A percentile compares a stretch with the other conserved stretches of the same genome.
phyloP scores from a whole-genome alignment of 2,113 vertebrate genomes.

The Ellobius talpinus region DNA sequence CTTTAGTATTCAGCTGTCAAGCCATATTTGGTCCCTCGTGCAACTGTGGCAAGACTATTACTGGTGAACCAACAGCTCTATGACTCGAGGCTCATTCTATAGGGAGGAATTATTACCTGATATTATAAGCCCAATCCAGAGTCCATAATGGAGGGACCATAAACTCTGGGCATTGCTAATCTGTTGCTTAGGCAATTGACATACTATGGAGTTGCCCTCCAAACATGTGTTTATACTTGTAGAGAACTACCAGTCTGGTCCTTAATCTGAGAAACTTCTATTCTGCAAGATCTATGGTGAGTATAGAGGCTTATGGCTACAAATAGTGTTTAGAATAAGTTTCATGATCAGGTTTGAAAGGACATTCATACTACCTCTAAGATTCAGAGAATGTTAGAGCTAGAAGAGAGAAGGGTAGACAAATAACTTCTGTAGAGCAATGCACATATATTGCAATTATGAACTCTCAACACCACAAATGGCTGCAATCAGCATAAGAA shows the following conservation, averaged over 20 bases:
- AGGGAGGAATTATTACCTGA: not conserved
- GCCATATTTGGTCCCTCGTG: not conserved
- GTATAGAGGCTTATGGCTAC: not conserved
- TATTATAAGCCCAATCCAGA: not conserved
- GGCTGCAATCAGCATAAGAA: not conserved
- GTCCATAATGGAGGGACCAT: not conserved
- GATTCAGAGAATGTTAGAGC: not conserved
- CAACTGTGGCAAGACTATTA: not conserved
- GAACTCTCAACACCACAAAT: not conserved
- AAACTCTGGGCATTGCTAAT: not conserved
- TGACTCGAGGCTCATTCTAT: not conserved
- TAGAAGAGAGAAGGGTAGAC: not conserved
- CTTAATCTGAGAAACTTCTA: not conserved
- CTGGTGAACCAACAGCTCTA: not conserved
- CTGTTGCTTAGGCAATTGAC: not conserved
- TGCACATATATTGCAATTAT: not conserved
- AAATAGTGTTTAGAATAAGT: not conserved
- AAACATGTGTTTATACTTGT: too few relatives aligned
- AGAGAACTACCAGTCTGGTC: not conserved
- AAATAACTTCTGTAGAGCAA: not conserved
- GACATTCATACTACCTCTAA: too few relatives aligned
- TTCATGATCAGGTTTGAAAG: not conserved
- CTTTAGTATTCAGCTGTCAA: not conserved
- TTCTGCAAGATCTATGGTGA: not conserved
- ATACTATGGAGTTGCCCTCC: not conserved